Base-by-base conservation (phyloP, 2,113 vertebrate genomes). In the Chinchilla lanigera region DNA sequence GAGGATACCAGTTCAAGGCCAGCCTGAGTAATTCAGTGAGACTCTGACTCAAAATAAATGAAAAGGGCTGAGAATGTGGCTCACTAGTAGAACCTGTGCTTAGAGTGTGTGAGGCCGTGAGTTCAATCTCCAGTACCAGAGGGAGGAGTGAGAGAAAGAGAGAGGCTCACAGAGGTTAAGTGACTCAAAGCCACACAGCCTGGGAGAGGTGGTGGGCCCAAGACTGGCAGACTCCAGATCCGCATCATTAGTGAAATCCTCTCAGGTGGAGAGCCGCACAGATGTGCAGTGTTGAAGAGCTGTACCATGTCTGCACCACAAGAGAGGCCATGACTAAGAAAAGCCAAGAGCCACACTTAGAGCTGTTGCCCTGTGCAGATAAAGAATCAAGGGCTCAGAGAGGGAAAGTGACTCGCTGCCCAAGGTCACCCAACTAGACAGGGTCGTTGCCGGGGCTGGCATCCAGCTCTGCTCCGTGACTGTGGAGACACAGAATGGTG, bases 331-430 rank as follows among this genome's bases (percentile, higher is more conserved):
- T 60, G 71, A 63, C 80, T 28, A 63, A 10, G 47, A 41, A 89
- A 96, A 93, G 3, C 24, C 83, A 73, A 65, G 47, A n/a, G 71
- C 58, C 41, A 81, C 60, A 28, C 41, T 93, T 52, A 69, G 69
- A 44, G 44, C n/a, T 56, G 30, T 52, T 78, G 10, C 10, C 35
- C 67, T 41, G 77, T 71, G 26, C 86, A 58, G 60, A 73, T 90
- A 16, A 90, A 63, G 75, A 96, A 93, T 84, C 60, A 38, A 77
- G 83, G 44, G 30, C 19, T 89, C 54, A 90, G 35, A 87, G n/a
- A 95, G 9, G n/a, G n/a, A 87, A 86, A 54, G 41, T 16, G 16
- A 89, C 22, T 65, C 50, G 17, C 16, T 2, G 8, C 35, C 56
- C 52, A 86, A 84, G 35, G 7, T 94, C 26, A 22, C 30, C 24